Evolutionary conservation across 2,797 vertebrate genomes (phyloP), one percentile per base, ranked within the genome.

Genomic region (Potorous gilbertii): DNA sequence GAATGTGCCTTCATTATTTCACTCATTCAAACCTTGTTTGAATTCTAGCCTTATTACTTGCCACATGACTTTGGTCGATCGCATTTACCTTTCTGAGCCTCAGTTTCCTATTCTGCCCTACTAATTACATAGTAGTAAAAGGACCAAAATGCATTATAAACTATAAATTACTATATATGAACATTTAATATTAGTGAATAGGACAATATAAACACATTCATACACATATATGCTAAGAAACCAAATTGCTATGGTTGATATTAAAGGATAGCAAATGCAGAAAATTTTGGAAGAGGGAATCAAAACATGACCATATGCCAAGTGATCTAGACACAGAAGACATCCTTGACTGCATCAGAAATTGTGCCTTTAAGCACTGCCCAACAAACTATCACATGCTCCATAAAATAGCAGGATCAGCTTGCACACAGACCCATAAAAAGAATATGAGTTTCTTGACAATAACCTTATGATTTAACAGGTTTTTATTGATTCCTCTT

Each of bases 401-500:
- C 46, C 74, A 87, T 87, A 87, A 87, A 87, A 87, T 4, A 27
- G 40, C 40, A 87, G 24, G 21, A 21, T 81, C 66, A 81, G n/a
- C n/a, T 81, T 81, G n/a, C 66, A 81, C n/a, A 81, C n/a, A 81
- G 6, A 81, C 40, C 66, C n/a, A 46, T 50, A 98, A 10, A 27
- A 0, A 97, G n/a, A 1, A 95, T 40, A 56, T 46, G 55, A 97
- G 90, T n/a, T 59, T 31, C 54, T 59, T n/a, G 54, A 59, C 52
- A 55, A 90, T 89, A n/a, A 52, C 34, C 89, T 94, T 40, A 18
- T 29, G 34, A n/a, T 62, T 90, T 90, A 90, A 40, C 90, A 54
- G 27, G 28, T n/a, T 93, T 54, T 90, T 57, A 93, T 27, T 62
- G n/a, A 81, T 12, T 54, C 31, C 34, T 34, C 46, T 29, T 59